A percentile compares a stretch with the other conserved stretches of the same genome.
phyloP scores from a whole-genome alignment of 2,797 vertebrate species.

The Periophthalmus magnuspinnatus region DNA sequence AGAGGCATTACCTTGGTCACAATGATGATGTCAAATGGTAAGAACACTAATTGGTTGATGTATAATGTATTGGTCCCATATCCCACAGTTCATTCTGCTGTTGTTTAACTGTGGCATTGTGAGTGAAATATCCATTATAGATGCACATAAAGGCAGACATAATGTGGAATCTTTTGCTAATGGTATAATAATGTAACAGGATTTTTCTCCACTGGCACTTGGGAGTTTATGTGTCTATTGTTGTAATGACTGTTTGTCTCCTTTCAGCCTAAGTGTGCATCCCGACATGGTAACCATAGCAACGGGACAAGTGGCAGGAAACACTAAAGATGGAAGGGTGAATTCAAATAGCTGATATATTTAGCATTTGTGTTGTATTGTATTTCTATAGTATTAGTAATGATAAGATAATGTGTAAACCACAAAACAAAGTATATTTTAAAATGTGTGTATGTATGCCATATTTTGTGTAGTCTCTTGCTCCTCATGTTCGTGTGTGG shows the following conservation, averaged over 20 bases:
- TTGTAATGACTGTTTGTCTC: slow-evolving; percentile 24
- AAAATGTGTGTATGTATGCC: background rate
- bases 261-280: slow-evolving; percentile 85
- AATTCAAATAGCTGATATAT: background rate
- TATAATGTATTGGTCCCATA: background rate
- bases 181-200: background rate
- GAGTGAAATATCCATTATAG: background rate
- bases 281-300: slow-evolving; percentile 94
- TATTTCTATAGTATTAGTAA: too few species aligned
- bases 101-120: background rate
- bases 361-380: background rate
- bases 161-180: slow-evolving; percentile 5
- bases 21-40: slow-evolving; percentile 93
- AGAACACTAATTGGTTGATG: slow-evolving; percentile 27
- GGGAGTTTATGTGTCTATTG: background rate
- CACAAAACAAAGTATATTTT: too few species aligned
- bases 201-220: background rate
- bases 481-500: slow-evolving; percentile 89
- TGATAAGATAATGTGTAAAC: too few species aligned
- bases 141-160: background rate
- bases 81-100: background rate
- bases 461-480: slow-evolving; percentile 72
- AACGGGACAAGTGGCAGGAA: slow-evolving; percentile 90
- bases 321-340: slow-evolving; percentile 93
- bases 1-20: slow-evolving; percentile 91